Conservation (phyloP, 2,888 invertebrate species). For the Leucozona laternaria region DNA sequence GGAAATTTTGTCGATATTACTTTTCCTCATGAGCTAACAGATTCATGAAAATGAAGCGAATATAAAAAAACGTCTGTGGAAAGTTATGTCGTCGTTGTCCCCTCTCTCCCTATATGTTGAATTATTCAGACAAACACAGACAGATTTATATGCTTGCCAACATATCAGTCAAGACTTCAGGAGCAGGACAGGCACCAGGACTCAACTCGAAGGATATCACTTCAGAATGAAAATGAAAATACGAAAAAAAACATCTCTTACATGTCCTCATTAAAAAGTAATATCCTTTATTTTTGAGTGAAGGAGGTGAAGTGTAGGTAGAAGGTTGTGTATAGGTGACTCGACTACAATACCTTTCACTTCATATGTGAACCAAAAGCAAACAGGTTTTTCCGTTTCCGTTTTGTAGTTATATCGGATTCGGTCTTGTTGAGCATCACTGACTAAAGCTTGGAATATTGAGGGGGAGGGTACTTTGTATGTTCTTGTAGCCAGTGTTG, state of each 20-base stretch:
- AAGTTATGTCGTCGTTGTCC: conserved; percentile 67
- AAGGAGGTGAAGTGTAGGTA: conserved; percentile 35
- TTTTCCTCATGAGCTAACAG: conserved; percentile 61
- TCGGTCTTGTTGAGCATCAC: conserved; percentile 14
- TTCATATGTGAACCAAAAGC: conserved; percentile 44
- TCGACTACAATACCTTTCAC: conserved; percentile 55
- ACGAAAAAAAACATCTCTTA: conserved; percentile 43
- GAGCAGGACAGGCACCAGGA: background rate
- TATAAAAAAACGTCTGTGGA: conserved; percentile 14
- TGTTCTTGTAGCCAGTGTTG: background rate
- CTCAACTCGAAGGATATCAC: no score
- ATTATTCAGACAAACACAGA: conserved; percentile 58
- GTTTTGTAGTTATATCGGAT: conserved; percentile 37
- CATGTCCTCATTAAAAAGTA: conserved; percentile 74
- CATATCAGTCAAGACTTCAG: conserved; percentile 33
- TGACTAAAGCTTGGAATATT: background rate
- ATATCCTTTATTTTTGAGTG: conserved; percentile 61
- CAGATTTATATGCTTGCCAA: conserved; percentile 19
- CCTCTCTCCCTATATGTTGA: no score
- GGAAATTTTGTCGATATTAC: conserved; percentile 70
- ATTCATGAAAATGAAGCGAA: background rate
- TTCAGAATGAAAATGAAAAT: conserved; percentile 38
- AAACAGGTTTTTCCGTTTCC: conserved; percentile 57
- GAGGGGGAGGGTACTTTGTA: no score
- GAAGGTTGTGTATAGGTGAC: background rate